Percentiles rank a stretch among this genome's conserved stretches.
phyloP scores from a whole-genome alignment of 2,888 invertebrate species.

The Choristoneura rosaceana region DNA sequence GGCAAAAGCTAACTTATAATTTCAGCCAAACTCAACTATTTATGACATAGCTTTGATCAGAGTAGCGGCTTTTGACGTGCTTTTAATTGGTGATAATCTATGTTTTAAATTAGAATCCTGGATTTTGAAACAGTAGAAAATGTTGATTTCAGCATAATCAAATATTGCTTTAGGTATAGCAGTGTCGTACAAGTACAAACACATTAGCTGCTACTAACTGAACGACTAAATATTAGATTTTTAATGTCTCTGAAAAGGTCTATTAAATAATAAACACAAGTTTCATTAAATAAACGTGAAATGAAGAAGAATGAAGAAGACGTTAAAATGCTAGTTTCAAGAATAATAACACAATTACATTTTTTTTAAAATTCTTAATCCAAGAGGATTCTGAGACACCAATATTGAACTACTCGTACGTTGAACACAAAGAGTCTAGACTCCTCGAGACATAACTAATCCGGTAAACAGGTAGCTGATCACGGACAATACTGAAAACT shows the following conservation, averaged over 20 bases:
- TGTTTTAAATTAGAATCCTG: not conserved
- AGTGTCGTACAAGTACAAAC: not conserved
- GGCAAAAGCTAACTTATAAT: no score
- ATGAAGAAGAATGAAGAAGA: no score
- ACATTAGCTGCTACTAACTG: no score
- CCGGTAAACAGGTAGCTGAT: conserved; percentile 30
- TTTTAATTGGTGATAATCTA: not conserved
- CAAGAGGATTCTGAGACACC: not conserved
- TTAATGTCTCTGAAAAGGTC: no score
- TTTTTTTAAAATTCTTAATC: no score
- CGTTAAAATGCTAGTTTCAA: no score
- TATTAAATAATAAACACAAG: not conserved
- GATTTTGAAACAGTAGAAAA: not conserved
- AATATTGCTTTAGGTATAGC: not conserved
- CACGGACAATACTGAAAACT: conserved; percentile 19
- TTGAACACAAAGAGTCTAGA: conserved; percentile 38
- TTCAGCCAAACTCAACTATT: not conserved
- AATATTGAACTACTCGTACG: not conserved
- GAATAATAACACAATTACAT: no score
- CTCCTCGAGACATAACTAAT: conserved; percentile 34
- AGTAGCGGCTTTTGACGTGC: not conserved
- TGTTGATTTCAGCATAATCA: not conserved
- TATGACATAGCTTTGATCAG: not conserved
- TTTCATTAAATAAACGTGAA: not conserved
- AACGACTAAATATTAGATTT: no score